These are phyloP conservation scores for Apeira syringaria DNA, from an alignment of 2,888 invertebrate genomes.

Conservation along the genomic window DNA sequence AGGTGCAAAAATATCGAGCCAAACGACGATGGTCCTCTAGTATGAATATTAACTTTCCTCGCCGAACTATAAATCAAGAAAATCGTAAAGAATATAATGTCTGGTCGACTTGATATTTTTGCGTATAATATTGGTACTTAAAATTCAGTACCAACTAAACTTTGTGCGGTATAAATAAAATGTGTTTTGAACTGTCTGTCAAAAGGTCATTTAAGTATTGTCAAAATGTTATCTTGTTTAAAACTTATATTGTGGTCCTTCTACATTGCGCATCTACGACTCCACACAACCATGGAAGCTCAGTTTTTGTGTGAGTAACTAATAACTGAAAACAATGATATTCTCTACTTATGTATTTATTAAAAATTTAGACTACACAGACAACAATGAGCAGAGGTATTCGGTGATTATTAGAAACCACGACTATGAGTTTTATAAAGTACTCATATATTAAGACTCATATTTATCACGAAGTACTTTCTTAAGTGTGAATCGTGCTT, in stretches of 20 bases:
- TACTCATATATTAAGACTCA: too few species aligned
- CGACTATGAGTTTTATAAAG: too few species aligned
- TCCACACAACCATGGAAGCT: slow-evolving; percentile 78
- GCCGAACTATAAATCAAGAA: too few species aligned
- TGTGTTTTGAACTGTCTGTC: slow-evolving; percentile 56
- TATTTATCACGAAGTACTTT: too few species aligned
- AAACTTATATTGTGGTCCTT: slow-evolving; percentile 49
- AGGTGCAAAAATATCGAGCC: slow-evolving; percentile 6
- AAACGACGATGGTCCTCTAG: not conserved
- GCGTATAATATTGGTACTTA: slow-evolving; percentile 10
- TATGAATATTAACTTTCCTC: too few species aligned
- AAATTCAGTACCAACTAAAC: slow-evolving; percentile 31
- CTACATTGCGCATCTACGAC: slow-evolving; percentile 53
- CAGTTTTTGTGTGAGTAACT: slow-evolving; percentile 36
- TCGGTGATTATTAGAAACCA: too few species aligned
- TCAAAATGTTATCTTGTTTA: slow-evolving; percentile 59
- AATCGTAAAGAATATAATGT: too few species aligned
- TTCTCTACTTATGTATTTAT: too few species aligned
- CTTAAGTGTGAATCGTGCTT: too few species aligned
- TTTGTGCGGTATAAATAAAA: slow-evolving; percentile 73
- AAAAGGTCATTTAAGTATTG: slow-evolving; percentile 69
- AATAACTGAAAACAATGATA: too few species aligned
- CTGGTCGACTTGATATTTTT: slow-evolving; percentile 4
- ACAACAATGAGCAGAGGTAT: too few species aligned
- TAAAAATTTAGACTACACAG: too few species aligned